phyloP scores from a whole-genome alignment of 2,888 invertebrate species.

The Drosophila basisetae region DNA sequence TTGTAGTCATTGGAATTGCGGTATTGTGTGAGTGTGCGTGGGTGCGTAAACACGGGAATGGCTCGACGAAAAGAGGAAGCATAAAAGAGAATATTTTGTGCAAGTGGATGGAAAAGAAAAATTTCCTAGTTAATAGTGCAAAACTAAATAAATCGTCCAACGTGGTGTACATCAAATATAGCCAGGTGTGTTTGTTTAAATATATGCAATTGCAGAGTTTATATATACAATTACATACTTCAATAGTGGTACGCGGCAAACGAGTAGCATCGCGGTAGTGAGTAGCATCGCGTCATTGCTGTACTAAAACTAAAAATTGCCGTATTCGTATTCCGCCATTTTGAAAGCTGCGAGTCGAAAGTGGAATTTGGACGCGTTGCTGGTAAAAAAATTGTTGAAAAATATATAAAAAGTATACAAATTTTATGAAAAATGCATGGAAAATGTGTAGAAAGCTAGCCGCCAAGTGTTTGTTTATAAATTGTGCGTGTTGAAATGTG shows the following conservation, averaged over 20 bases:
- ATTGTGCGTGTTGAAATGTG: constrained; percentile 63
- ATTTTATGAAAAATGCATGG: constrained; percentile 59
- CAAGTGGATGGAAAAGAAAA: constrained; percentile 66
- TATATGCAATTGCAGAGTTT: constrained; percentile 7
- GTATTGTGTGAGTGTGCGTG: constrained; percentile 41
- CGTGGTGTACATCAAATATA: constrained; percentile 41
- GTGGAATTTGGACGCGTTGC: constrained; percentile 85
- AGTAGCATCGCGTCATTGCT: constrained; percentile 84
- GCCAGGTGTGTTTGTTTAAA: constrained; percentile 59
- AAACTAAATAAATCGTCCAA: constrained; percentile 42
- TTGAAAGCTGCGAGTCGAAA: constrained; percentile 85
- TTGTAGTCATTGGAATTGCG: constrained; percentile 14
- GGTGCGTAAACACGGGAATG: constrained; percentile 49
- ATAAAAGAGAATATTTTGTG: constrained; percentile 66
- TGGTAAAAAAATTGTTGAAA: constrained; percentile 79
- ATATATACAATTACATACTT: constrained; percentile 33
- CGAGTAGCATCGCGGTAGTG: constrained; percentile 70
- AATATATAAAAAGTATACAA: constrained; percentile 64
- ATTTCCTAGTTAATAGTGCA: constrained; percentile 56
- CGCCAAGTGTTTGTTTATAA: constrained; percentile 51
- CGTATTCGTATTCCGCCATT: constrained; percentile 86
- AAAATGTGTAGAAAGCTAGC: constrained; percentile 44
- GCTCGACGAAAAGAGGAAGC: constrained; percentile 48
- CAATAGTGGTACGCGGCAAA: constrained; percentile 57
- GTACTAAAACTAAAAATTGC: constrained; percentile 84